Base-by-base conservation (phyloP, 2,888 invertebrate genomes). In the Plusia festucae region DNA sequence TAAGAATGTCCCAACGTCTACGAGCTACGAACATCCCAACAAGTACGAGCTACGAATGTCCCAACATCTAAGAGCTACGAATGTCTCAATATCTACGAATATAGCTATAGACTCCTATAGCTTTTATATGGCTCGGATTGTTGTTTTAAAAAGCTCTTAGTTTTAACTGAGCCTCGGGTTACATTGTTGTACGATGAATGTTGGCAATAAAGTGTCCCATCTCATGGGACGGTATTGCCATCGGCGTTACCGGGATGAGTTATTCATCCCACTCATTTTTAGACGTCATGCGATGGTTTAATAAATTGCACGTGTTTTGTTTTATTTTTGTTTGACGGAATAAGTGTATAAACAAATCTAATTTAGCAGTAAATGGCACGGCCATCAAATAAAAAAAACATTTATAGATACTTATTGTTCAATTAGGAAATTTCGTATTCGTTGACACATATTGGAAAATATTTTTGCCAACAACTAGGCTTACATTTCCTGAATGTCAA, bases 401-500 rank as follows among this genome's bases (percentile, higher is more conserved):
- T 30, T 30, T 30, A 30, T 8, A 30, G 1, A 1, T 8, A 9
- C 2, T 9, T 30, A 24, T 30, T 30, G 8, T 9, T 8, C 30
- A 30, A 30, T 30, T 7, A 44, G 16, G 8, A 44, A 44, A 16
- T n/a, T 51, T 8, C 5, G 13, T 51, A 20, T 9, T 1, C 22
- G 0, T 18, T 46, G 9, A 20, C 51, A 15, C 15, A 13, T 13
- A 13, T 51, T 51, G 7, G 22, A 22, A 22, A 22, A 51, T n/a
- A n/a, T 51, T 22, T 13, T 15, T 13, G 6, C 13, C 44, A 34
- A 1, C 7, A 9, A n/a, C 32, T 30, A 51, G 32, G 55, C 27
- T 32, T 27, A 56, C 22, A 59, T 72, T 61, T 9, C 40, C 58
- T 49, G 13, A 53, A 53, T 52, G 76, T 24, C 15, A 53, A 34